phyloP scores from a whole-genome alignment of 2,888 invertebrate species.

The Meliscaeva auricollis region DNA sequence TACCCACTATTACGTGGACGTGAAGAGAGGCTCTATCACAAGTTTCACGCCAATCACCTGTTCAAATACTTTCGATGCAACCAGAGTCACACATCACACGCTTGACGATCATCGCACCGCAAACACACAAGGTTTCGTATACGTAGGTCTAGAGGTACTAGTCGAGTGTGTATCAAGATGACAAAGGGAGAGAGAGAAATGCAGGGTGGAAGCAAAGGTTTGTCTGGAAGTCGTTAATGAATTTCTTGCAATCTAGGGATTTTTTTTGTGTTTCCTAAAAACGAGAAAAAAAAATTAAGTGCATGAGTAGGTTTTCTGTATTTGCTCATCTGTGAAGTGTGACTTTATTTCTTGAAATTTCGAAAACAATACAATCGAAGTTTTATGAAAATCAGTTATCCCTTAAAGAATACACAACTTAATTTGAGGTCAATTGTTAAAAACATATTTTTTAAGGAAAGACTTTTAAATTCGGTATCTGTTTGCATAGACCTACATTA shows the following conservation, averaged over 20 bases:
- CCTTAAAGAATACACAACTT: too few relatives aligned
- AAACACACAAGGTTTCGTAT: conserved; percentile 49
- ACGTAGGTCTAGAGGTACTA: not conserved
- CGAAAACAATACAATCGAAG: too few relatives aligned
- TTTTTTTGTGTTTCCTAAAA: conserved; percentile 43
- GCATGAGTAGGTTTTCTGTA: not conserved
- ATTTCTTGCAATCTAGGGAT: conserved; percentile 59
- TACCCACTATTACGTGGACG: conserved; percentile 54
- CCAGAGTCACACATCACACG: conserved; percentile 32
- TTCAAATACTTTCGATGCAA: conserved; percentile 65
- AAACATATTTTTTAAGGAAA: too few relatives aligned
- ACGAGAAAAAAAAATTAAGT: not conserved
- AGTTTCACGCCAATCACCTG: conserved; percentile 73
- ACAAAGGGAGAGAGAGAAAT: not conserved
- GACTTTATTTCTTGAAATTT: not conserved
- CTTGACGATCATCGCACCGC: conserved; percentile 42
- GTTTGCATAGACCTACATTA: too few relatives aligned
- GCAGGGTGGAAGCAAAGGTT: not conserved
- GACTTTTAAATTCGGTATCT: too few relatives aligned
- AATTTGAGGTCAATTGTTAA: too few relatives aligned
- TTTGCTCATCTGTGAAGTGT: not conserved
- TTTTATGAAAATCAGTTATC: too few relatives aligned
- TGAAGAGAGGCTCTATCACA: conserved; percentile 41
- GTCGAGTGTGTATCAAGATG: not conserved
- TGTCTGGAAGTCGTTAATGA: conserved; percentile 68